Conservation (phyloP, 2,113 vertebrate species). For the Condylura cristata region DNA sequence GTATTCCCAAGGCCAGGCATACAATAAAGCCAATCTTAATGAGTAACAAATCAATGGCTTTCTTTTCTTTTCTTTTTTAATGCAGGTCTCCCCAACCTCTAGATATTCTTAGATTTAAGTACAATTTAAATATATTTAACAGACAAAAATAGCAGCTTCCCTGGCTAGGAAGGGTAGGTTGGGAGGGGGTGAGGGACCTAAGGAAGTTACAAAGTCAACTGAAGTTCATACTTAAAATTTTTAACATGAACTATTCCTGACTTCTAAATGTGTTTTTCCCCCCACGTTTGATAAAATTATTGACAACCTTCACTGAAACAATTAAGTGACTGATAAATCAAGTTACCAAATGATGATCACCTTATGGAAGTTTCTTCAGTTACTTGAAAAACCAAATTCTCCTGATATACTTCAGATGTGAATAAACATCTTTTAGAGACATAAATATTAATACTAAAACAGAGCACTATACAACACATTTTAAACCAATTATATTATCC, state of each 20-base stretch:
- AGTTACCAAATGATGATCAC: conserved; percentile 41
- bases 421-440: conserved; percentile 38
- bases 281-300: conserved; percentile 36
- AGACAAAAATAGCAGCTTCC: conserved; percentile 47
- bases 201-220: conserved; percentile 9
- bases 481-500: neutral
- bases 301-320: neutral
- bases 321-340: neutral
- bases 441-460: neutral
- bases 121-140: conserved; percentile 35
- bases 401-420: neutral
- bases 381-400: conserved; percentile 49
- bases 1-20: neutral
- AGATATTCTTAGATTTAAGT: neutral
- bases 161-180: neutral
- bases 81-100: neutral
- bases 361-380: conserved; percentile 53
- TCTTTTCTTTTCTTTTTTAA: neutral
- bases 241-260: neutral
- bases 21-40: neutral
- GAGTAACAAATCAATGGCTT: conserved; percentile 27
- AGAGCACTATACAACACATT: neutral
- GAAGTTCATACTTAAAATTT: conserved; percentile 54
- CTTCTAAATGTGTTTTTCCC: neutral
- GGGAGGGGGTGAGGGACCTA: neutral